These are phyloP conservation scores for Notocelia uddmanniana DNA, from an alignment of 2,888 invertebrate genomes.

Conservation along the genomic window DNA sequence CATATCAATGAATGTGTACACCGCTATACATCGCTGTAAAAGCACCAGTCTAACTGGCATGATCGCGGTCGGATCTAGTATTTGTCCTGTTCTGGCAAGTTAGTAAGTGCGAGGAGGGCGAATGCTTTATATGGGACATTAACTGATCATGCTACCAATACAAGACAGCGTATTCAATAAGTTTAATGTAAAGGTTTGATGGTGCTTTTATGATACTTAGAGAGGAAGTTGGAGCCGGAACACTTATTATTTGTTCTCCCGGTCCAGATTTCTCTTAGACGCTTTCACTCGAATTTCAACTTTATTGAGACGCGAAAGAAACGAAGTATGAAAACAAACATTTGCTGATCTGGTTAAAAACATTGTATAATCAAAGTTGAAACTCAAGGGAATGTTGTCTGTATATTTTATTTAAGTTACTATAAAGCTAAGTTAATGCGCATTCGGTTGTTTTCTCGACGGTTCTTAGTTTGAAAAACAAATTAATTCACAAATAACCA, in stretches of 20 bases:
- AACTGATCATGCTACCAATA: too few relatives aligned
- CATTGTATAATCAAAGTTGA: background rate
- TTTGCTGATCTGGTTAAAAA: background rate
- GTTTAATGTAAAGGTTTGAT: background rate
- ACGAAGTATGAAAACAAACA: background rate
- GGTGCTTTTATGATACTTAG: background rate
- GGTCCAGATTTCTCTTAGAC: background rate
- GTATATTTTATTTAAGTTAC: slow-evolving; percentile 16
- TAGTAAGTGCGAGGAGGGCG: too few relatives aligned
- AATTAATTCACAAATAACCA: background rate
- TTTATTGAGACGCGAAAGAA: background rate
- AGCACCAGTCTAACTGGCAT: background rate
- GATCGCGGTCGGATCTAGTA: too few relatives aligned
- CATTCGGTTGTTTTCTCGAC: slow-evolving; percentile 4
- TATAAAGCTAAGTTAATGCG: slow-evolving; percentile 20
- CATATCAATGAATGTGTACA: background rate
- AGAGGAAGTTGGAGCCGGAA: background rate
- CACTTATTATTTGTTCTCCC: too few relatives aligned
- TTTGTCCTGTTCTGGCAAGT: too few relatives aligned
- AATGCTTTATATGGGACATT: too few relatives aligned
- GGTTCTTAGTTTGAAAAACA: background rate
- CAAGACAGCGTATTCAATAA: too few relatives aligned
- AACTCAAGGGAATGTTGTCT: slow-evolving; percentile 1
- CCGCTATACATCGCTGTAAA: background rate
- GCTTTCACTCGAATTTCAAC: background rate